A percentile compares a stretch with the other conserved stretches of the same genome.
phyloP scores from a whole-genome alignment of 2,113 vertebrate species.

The Odobenus rosmarus region DNA sequence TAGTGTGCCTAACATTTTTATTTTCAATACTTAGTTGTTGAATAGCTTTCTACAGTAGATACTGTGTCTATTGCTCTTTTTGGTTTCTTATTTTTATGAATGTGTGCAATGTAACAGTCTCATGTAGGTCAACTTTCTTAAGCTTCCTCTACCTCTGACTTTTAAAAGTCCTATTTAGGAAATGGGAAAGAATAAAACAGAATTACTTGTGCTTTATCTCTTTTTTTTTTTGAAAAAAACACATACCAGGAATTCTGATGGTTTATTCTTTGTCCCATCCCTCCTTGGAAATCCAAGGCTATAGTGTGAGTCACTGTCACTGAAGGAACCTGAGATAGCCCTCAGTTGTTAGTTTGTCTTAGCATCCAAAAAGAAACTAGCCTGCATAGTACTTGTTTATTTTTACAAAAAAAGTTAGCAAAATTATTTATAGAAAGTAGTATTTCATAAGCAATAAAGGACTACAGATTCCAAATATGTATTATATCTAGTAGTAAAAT shows the following conservation, averaged over 20 bases:
- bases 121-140: neutral
- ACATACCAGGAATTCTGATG: slow-evolving; percentile 6
- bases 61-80: neutral
- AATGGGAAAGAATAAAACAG: slow-evolving; percentile 23
- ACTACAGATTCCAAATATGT: slow-evolving; percentile 11
- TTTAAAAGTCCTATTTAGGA: slow-evolving; percentile 16
- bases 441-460: slow-evolving; percentile 42
- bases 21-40: neutral
- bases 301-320: neutral
- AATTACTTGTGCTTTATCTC: neutral
- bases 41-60: neutral
- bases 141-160: neutral
- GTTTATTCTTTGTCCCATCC: neutral
- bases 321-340: neutral
- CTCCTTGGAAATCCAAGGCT: neutral
- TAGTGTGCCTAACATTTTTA: slow-evolving; percentile 34
- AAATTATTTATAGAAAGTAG: slow-evolving; percentile 31
- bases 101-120: neutral
- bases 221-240: neutral
- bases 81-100: slow-evolving; percentile 31
- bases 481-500: slow-evolving; percentile 41
- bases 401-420: neutral
- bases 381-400: neutral
- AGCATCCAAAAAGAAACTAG: slow-evolving; percentile 15
- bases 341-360: neutral